Conservation (phyloP, 2,888 invertebrate genomes). For the Eristalis pertinax region DNA sequence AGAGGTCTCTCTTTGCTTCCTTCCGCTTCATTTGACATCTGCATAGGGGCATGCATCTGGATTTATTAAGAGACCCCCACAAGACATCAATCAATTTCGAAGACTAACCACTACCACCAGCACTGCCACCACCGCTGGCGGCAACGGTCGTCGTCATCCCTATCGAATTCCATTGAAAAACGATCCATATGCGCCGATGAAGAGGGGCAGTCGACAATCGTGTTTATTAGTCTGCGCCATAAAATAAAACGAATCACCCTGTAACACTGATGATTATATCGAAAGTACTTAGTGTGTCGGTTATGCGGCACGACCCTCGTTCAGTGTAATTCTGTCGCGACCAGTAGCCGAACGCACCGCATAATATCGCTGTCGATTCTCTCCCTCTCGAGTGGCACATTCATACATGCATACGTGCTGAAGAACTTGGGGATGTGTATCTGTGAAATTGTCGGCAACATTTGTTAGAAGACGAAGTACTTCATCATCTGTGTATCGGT, state of each 20-base stretch:
- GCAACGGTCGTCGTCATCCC: constrained; percentile 4
- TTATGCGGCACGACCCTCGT: constrained; percentile 51
- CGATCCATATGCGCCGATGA: constrained; percentile 3
- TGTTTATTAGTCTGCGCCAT: constrained; percentile 49
- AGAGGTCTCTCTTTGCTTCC: constrained; percentile 28
- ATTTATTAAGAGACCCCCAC: constrained; percentile 49
- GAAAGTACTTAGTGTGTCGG: constrained; percentile 64
- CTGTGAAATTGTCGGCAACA: not conserved
- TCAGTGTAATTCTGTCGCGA: constrained; percentile 68
- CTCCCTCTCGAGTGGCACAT: constrained; percentile 33
- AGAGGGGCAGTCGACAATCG: not conserved
- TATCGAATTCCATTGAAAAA: constrained; percentile 51
- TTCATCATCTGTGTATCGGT: constrained; percentile 29
- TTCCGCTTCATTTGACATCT: constrained; percentile 49
- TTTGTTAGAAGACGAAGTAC: not conserved
- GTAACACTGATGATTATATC: constrained; percentile 66
- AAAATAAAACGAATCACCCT: constrained; percentile 65
- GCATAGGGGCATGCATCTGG: constrained; percentile 55
- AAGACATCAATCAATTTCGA: constrained; percentile 64
- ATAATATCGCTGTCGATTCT: constrained; percentile 34
- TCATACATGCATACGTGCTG: not conserved
- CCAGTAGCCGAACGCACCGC: constrained; percentile 51
- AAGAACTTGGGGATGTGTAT: constrained; percentile 6
- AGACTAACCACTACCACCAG: constrained; percentile 51
- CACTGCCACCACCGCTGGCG: not conserved